These are phyloP conservation scores for Centrocercus urophasianus DNA, from an alignment of 2,113 vertebrate species.

Conservation along the genomic window DNA sequence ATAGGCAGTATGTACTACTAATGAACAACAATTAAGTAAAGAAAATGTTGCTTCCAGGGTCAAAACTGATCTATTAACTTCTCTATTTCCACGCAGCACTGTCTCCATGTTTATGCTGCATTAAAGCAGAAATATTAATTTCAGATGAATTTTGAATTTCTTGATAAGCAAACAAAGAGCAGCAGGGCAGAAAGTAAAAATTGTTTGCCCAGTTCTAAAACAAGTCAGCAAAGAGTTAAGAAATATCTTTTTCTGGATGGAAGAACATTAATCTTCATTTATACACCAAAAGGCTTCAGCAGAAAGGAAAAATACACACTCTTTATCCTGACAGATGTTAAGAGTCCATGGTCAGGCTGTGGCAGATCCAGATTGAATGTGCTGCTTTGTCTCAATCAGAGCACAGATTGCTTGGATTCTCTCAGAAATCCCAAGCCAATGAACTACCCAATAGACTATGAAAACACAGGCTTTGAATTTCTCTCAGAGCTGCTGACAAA, in stretches of 20 bases:
- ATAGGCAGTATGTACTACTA: background rate
- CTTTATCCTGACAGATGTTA: background rate
- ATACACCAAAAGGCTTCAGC: background rate
- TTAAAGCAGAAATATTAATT: background rate
- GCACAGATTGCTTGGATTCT: background rate
- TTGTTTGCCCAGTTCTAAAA: background rate
- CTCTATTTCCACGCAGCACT: background rate
- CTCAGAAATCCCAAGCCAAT: background rate
- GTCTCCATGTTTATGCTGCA: background rate
- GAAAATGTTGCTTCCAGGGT: background rate
- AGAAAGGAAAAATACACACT: background rate
- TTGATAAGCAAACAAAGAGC: background rate
- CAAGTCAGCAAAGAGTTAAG: background rate
- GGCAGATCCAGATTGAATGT: background rate
- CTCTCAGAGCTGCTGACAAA: background rate
- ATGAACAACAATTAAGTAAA: background rate
- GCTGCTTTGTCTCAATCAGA: slow-evolving; percentile 19
- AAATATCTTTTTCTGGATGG: background rate
- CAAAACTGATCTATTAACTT: background rate
- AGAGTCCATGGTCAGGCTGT: background rate
- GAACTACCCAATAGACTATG: background rate
- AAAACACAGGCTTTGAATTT: background rate
- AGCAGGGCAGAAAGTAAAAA: background rate
- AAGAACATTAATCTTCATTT: background rate
- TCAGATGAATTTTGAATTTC: background rate